phyloP scores from a whole-genome alignment of 2,113 vertebrate genomes.

The rat (Rattus norvegicus) region DNA sequence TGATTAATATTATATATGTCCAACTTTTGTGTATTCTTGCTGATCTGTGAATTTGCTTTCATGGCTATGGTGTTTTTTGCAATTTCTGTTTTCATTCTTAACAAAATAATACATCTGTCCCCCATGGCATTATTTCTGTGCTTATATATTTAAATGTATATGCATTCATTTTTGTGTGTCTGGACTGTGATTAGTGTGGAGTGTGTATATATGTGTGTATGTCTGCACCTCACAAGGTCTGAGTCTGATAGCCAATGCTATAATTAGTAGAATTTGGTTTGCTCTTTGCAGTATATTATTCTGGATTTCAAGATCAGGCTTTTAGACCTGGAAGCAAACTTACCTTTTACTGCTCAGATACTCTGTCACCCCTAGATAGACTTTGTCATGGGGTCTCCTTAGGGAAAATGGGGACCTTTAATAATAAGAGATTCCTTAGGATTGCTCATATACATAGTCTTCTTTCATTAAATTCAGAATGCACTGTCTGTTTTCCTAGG shows the following conservation, averaged over 20 bases:
- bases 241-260: neutral
- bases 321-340: neutral
- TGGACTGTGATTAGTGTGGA: neutral
- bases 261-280: neutral
- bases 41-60: neutral
- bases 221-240: neutral
- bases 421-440: neutral
- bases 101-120: too few relatives aligned
- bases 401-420: neutral
- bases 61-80: neutral
- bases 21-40: too few relatives aligned
- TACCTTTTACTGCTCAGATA: neutral
- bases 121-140: neutral
- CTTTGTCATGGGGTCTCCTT: neutral
- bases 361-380: fast-evolving
- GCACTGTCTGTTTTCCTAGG: neutral
- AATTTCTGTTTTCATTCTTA: neutral
- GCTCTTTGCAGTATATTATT: neutral
- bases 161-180: neutral
- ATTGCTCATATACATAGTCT: neutral
- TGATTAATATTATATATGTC: neutral
- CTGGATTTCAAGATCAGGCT: neutral
- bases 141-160: too few relatives aligned
- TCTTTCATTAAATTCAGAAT: neutral
- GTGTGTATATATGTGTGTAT: neutral